Base-by-base conservation (phyloP, 2,113 vertebrate genomes). In the Sclerurus mexicanus region DNA sequence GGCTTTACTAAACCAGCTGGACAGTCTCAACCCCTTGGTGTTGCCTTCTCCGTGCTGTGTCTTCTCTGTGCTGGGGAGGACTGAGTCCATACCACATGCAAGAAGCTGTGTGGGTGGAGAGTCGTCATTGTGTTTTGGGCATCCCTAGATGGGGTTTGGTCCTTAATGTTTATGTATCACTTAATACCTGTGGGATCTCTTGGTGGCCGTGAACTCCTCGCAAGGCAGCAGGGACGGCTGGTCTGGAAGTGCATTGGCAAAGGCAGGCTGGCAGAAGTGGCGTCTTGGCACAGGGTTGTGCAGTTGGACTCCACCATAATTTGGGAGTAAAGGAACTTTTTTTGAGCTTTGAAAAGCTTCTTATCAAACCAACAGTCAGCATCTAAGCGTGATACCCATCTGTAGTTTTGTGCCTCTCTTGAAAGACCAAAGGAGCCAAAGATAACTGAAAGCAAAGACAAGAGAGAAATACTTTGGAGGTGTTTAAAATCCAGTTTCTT, bases 81-180 rank as follows among this genome's bases (percentile, higher is more conserved):
- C 79, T 4, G 23, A 83, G 47, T 74, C 87, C 47, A 7, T 27
- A 71, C 37, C 85, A 9, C 84, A 53, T 1, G 0, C 7, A 4
- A 95, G 84, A 82, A 73, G 71, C 87, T 79, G 85, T 3, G 87
- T 96, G 85, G 95, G 93, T 67, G 92, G 85, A 74, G 79, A 90
- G 60, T 62, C 12, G 0, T 94, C 88, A 59, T 20, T 0, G 1
- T 90, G 90, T 94, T 96, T 87, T 69, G 72, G 62, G 82, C 85
- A 88, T 92, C 95, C 82, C 76, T 81, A 56, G 79, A 31, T 90
- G 75, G 76, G 92, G 72, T 81, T 91, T 83, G 88, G 68, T 44
- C 15, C 0, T 84, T 67, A 2, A 37, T 95, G 85, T 95, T 96
- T 96, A 40, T 50, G n/a, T 71, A 84, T 84, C 4, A 0, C 85